Evolutionary conservation across 2,113 vertebrate species (phyloP).

Genomic region (Enhydra lutris): DNA sequence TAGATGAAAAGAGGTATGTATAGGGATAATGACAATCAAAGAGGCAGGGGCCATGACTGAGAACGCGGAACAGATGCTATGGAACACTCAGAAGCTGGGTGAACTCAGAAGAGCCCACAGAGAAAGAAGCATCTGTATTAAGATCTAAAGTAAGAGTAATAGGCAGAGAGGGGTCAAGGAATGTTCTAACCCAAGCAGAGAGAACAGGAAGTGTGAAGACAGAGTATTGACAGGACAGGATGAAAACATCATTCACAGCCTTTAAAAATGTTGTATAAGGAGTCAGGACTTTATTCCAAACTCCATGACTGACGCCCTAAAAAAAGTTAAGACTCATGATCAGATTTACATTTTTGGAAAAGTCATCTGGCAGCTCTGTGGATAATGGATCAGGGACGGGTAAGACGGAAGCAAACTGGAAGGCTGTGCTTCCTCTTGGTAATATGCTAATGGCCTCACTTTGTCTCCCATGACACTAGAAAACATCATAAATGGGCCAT

Average conservation of each 20-base stretch:
- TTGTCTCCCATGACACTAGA: background rate
- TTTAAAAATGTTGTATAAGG: background rate
- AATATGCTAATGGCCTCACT: background rate
- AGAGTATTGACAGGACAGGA: background rate
- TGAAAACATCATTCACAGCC: background rate
- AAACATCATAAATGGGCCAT: background rate
- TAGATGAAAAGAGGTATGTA: background rate
- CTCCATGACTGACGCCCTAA: background rate
- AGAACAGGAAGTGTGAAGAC: background rate
- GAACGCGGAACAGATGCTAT: background rate
- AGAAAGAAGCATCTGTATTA: background rate
- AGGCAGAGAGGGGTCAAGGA: background rate
- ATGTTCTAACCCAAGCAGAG: background rate
- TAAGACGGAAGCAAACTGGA: background rate
- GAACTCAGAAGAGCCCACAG: background rate
- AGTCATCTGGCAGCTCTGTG: background rate
- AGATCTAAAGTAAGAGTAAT: background rate
- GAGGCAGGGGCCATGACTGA: background rate
- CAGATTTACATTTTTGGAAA: background rate
- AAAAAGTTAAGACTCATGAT: background rate
- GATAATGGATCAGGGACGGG: background rate
- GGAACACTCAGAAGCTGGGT: background rate
- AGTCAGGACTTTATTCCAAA: background rate
- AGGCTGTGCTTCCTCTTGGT: background rate
- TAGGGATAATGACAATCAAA: background rate